Evolutionary conservation across 92 coral and sea anemone species (phyloP).

Genomic region (Paramuricea clavata): DNA sequence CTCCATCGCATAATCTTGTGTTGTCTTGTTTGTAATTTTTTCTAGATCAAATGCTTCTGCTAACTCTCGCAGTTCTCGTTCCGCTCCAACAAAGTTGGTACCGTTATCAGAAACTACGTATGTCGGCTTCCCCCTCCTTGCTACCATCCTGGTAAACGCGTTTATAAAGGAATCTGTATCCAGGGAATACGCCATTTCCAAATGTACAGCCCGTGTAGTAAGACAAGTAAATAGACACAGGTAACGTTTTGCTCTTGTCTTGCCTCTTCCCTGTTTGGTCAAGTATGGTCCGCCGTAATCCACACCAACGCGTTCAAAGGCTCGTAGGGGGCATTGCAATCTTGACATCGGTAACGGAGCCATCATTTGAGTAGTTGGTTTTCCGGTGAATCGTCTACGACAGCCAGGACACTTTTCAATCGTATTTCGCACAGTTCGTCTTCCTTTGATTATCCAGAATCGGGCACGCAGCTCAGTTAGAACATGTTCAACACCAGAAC

Average conservation of each 20-base stretch:
- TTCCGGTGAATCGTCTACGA: constrained; percentile 43
- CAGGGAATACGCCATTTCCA: constrained; percentile 47
- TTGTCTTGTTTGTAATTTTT: background rate
- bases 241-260: constrained; percentile 52
- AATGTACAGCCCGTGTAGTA: constrained; percentile 58
- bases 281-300: constrained; percentile 65
- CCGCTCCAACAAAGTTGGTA: background rate
- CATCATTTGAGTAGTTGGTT: constrained; percentile 56
- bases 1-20: background rate
- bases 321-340: constrained; percentile 26
- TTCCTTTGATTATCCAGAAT: constrained; percentile 61
- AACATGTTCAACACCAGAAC: constrained; percentile 59
- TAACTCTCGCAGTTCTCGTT: background rate
- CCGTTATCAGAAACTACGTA: background rate
- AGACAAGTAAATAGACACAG: constrained; percentile 69
- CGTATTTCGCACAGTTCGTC: constrained; percentile 42
- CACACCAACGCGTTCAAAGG: constrained; percentile 58
- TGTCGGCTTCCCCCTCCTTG: background rate
- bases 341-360: constrained; percentile 59
- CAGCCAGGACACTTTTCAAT: constrained; percentile 47
- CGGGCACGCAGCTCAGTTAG: constrained; percentile 49
- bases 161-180: constrained; percentile 29
- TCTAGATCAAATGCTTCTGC: background rate
- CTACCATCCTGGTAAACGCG: background rate
- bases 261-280: constrained; percentile 61